These are phyloP conservation scores for Gobio gobio DNA, from an alignment of 2,113 vertebrate species.

Conservation along the genomic window DNA sequence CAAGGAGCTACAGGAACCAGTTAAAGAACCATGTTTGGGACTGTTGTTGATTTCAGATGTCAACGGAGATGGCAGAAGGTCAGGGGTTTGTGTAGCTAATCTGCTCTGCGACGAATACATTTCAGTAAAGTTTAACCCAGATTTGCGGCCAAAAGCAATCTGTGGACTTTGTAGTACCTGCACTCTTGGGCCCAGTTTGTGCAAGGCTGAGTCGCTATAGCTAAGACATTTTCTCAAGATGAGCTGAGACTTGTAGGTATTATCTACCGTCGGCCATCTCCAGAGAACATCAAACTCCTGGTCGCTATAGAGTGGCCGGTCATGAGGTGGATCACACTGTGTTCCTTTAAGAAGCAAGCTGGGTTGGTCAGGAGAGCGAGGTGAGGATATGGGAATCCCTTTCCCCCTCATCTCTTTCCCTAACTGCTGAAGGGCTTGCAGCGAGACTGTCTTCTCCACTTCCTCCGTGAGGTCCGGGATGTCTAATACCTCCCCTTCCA, in stretches of 20 bases:
- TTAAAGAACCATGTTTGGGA: conserved; percentile 64
- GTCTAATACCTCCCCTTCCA: conserved; percentile 75
- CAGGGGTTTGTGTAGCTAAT: conserved; percentile 54
- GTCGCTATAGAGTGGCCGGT: conserved; percentile 71
- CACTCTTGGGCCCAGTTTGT: conserved; percentile 72
- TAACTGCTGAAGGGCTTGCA: conserved; percentile 80
- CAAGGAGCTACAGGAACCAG: conserved; percentile 65
- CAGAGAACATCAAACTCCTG: conserved; percentile 81
- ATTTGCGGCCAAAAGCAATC: conserved; percentile 58
- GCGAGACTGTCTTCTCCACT: conserved; percentile 90
- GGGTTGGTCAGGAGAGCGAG: conserved; percentile 55
- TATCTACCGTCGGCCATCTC: conserved; percentile 74
- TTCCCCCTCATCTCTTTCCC: conserved; percentile 82
- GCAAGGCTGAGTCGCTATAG: conserved; percentile 89
- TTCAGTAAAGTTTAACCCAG: conserved; percentile 61
- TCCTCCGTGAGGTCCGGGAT: conserved; percentile 85
- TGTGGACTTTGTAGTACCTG: conserved; percentile 46
- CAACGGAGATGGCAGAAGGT: conserved; percentile 5
- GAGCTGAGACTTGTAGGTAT: conserved; percentile 72
- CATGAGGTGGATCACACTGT: conserved; percentile 53
- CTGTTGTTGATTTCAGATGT: conserved; percentile 58
- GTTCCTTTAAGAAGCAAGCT: conserved; percentile 28
- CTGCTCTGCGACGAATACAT: conserved; percentile 71
- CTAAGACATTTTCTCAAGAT: conserved; percentile 79
- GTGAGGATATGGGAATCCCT: conserved; percentile 72